These are phyloP conservation scores for Portevinia maculata DNA, from an alignment of 2,888 invertebrate species.

Conservation along the genomic window DNA sequence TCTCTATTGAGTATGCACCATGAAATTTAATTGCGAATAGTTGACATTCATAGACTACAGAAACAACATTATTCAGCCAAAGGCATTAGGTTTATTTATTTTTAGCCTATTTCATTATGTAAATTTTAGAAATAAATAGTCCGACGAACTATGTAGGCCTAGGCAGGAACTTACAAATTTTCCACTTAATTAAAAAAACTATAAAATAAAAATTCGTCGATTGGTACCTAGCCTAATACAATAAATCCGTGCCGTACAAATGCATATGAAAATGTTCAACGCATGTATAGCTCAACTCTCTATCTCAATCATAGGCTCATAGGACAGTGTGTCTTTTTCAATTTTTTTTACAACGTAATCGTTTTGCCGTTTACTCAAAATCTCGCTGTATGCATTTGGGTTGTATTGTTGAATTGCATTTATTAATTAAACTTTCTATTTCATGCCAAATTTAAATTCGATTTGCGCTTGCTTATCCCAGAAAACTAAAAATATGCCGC, in stretches of 20 bases:
- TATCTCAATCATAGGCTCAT: constrained; percentile 56
- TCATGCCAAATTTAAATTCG: constrained; percentile 82
- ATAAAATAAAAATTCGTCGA: too few relatives aligned
- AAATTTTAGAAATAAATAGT: constrained; percentile 13
- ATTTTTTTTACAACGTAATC: constrained; percentile 39
- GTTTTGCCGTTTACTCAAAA: constrained; percentile 31
- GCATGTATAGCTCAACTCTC: constrained; percentile 19
- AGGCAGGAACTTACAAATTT: not conserved
- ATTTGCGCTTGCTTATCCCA: constrained; percentile 79
- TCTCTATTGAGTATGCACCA: constrained; percentile 6
- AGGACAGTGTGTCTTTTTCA: constrained; percentile 33
- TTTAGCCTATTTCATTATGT: not conserved
- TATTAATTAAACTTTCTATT: constrained; percentile 79
- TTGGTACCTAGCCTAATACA: too few relatives aligned
- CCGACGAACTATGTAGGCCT: constrained; percentile 1
- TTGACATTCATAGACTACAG: constrained; percentile 21
- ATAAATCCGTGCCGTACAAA: constrained; percentile 1
- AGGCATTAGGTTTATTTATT: constrained; percentile 19
- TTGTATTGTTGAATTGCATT: constrained; percentile 72
- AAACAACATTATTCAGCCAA: not conserved
- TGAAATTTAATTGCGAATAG: constrained; percentile 28
- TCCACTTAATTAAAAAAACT: not conserved
- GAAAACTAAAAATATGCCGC: constrained; percentile 75
- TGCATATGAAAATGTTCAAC: not conserved
- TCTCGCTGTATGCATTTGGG: constrained; percentile 22